Base-by-base conservation (phyloP, 1,140 invertebrate species). In the Drosophila saltans region DNA sequence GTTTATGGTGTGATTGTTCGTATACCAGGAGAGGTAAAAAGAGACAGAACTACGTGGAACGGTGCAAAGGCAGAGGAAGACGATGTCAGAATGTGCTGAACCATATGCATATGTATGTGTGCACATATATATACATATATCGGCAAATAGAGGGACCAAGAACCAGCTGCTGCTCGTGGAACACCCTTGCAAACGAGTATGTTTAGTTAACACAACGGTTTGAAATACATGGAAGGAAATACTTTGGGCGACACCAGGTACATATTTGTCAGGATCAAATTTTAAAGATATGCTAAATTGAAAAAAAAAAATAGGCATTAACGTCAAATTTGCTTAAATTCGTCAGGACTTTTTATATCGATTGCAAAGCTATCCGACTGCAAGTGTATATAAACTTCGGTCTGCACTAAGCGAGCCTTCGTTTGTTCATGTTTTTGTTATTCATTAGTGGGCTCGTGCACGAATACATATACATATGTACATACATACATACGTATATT, bases 1-100 rank as follows among this genome's bases (percentile, higher is more conserved):
- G 58, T 57, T 16, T 66, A 41, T 88, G 83, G 79, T 82, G 76
- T 80, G 83, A 88, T 89, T 88, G 83, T 88, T 88, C 80, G 88
- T 86, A 88, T 86, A 86, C 83, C 72, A 86, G 66, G 61, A 41
- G 41, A 28, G 64, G 21, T 10, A 26, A 33, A 24, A 41, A 56
- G 39, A 10, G 63, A 30, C 45, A 52, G 45, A 52, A 52, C 8
- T 52, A 30, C 36, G 30, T 43, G 9, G 62, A 63, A 55, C 74
- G 65, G 30, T 45, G 45, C 55, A 68, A 63, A 21, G 43, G 33
- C 61, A 33, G 39, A 39, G 33, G 59, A 36, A 57, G 67, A 55
- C 43, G 61, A 30, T 60, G 33, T 65, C 72, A 55, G 59, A 73
- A 72, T 71, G 28, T 74, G 61, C 69, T 72, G 45, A 65, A 73